Evolutionary conservation across 2,113 vertebrate species (phyloP).

Genomic region (Malaclemys terrapin): DNA sequence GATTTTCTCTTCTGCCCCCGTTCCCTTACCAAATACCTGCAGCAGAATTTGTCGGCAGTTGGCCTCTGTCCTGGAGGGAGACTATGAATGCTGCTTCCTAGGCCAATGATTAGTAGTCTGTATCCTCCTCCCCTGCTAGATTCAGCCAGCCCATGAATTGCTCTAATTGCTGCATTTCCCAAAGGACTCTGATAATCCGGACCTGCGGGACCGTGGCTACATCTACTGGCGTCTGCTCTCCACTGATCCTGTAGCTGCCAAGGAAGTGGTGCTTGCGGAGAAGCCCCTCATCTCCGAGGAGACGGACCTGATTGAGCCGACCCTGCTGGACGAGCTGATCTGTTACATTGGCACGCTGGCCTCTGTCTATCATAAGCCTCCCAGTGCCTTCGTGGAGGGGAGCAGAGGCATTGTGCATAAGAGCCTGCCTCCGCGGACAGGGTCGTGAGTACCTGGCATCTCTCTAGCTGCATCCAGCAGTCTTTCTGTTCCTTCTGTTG

Average conservation of each 20-base stretch:
- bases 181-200: conserved; percentile 97
- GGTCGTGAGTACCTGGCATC: conserved; percentile 88
- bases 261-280: conserved; percentile 97
- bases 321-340: conserved; percentile 96
- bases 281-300: conserved; percentile 98
- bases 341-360: conserved; percentile 97
- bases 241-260: conserved; percentile 96
- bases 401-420: conserved; percentile 94
- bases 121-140: rapidly evolving
- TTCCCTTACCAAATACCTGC: neutral
- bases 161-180: neutral
- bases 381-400: conserved; percentile 97
- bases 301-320: conserved; percentile 97
- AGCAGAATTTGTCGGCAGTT: neutral
- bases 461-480: rapidly evolving
- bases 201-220: conserved; percentile 95
- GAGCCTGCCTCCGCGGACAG: conserved; percentile 88
- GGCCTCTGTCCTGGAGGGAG: neutral
- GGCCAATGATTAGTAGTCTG: neutral
- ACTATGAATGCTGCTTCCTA: neutral
- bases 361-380: conserved; percentile 98
- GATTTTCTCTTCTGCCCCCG: neutral
- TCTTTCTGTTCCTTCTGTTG: neutral
- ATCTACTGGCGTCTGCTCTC: conserved; percentile 99
- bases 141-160: neutral